Evolutionary conservation across 2,797 vertebrate species (phyloP), one percentile per base, ranked within the genome.

Genomic region (Poeciliopsis presidionis): DNA sequence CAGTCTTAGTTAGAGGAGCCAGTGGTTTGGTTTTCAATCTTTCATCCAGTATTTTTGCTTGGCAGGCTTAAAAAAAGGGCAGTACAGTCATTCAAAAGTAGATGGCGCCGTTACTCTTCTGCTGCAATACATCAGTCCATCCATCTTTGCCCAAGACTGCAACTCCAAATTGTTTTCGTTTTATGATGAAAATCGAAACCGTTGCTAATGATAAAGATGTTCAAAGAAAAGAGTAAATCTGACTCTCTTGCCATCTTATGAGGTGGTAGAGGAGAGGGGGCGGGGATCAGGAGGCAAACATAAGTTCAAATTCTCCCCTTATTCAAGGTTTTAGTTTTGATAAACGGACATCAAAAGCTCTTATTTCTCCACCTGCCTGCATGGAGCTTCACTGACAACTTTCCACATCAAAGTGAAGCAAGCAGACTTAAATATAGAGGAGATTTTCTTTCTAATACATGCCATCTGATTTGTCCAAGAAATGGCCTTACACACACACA

Each of bases 61-160:
- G 33, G 18, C 20, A 67, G 36, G 20, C 25, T 25, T 67, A 65
- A 33, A 65, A 67, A 41, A 69, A 69, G 8, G 6, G 67, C 41
- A 70, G 41, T 28, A 8, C 25, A 70, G 25, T 28, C 22, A 45
- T 45, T 70, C n/a, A 45, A 45, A n/a, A n/a, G 84, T 61, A 93
- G 93, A 77, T 91, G 92, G 88, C 78, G 33, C n/a, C 71, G 74
- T 90, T 83, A 39, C 63, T 57, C 81, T 81, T 87, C 76, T 78
- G 70, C 36, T 69, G n/a, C 51, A 41, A 69, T 36, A n/a, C 41
- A 28, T 70, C 39, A 43, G 39, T 4, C 20, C 4, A 2, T n/a
- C 36, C 39, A 5, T 25, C 22, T 4, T 13, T 69, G 39, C 36
- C n/a, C 28, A 33, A 30, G n/a, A 67, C 36, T 67, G 36, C 18